These are phyloP conservation scores for Nannobrachium achirus DNA, from an alignment of 2,113 vertebrate genomes.

Conservation along the genomic window DNA sequence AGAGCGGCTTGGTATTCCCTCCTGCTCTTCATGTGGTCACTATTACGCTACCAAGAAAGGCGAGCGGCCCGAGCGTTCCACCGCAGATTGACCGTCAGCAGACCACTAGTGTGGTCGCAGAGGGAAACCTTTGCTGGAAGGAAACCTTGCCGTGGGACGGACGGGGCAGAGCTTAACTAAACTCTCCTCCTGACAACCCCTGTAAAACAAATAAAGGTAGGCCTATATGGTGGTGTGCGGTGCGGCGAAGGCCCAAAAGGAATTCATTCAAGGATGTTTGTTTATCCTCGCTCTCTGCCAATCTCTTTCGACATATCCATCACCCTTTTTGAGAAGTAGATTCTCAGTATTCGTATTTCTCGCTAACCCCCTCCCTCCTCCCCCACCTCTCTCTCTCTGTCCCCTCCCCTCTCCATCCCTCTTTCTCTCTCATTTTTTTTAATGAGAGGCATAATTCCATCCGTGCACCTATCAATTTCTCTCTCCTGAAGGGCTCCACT, in stretches of 20 bases:
- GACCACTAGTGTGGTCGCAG: slow-evolving; percentile 70
- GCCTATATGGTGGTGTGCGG: too few relatives aligned
- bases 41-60: slow-evolving; percentile 71
- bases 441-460: slow-evolving; percentile 74
- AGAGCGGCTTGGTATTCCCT: slow-evolving; percentile 65
- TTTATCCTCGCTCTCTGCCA: slow-evolving; percentile 50
- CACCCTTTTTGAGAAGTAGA: slow-evolving; percentile 52
- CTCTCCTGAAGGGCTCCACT: slow-evolving; percentile 67
- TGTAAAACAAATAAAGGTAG: slow-evolving; percentile 76
- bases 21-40: slow-evolving; percentile 71
- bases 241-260: slow-evolving; percentile 44
- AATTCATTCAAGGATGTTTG: slow-evolving; percentile 69
- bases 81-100: slow-evolving; percentile 70
- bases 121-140: slow-evolving; percentile 73
- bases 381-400: slow-evolving; percentile 2
- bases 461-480: slow-evolving; percentile 74
- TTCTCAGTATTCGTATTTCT: slow-evolving; percentile 23
- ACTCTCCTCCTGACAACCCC: slow-evolving; percentile 69
- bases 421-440: slow-evolving; percentile 44
- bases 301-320: slow-evolving; percentile 39
- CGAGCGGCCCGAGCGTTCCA: slow-evolving; percentile 55
- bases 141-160: slow-evolving; percentile 58
- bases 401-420: neutral
- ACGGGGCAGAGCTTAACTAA: slow-evolving; percentile 58
- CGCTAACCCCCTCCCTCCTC: slow-evolving; percentile 28